phyloP scores from a whole-genome alignment of 1,140 invertebrate species.

The Drosophila prosaltans region DNA sequence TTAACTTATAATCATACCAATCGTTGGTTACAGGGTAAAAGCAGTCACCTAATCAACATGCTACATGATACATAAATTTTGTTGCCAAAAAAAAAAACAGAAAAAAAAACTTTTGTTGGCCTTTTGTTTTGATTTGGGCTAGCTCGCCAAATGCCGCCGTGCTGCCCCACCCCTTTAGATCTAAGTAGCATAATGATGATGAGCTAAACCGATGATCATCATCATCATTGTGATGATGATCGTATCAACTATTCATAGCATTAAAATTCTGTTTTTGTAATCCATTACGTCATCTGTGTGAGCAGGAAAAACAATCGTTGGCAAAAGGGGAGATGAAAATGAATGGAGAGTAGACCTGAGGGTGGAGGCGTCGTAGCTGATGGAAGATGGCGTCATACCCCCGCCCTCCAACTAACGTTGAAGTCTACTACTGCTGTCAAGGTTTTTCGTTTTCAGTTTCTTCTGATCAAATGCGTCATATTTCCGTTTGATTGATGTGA shows the following conservation, averaged over 20 bases:
- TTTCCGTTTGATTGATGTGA: slow-evolving; percentile 1
- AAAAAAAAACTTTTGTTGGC: not conserved
- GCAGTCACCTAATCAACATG: not conserved
- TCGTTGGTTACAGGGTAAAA: not conserved
- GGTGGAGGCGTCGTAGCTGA: not conserved
- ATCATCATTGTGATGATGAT: not conserved
- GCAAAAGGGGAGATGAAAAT: not conserved
- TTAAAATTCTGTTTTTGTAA: slow-evolving; percentile 9
- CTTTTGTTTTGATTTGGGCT: slow-evolving; percentile 11
- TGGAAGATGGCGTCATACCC: slow-evolving; percentile 4
- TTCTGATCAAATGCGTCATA: not conserved
- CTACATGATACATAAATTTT: slow-evolving; percentile 2
- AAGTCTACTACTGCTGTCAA: not conserved
- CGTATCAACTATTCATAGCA: slow-evolving; percentile 5
- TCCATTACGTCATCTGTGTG: slow-evolving; percentile 15
- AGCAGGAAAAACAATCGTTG: slow-evolving; percentile 15
- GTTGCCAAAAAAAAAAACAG: not conserved
- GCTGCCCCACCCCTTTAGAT: not conserved
- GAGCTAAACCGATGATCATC: not conserved
- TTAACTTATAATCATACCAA: too few relatives aligned
- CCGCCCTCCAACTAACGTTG: not conserved
- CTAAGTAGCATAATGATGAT: not conserved
- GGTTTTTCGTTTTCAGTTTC: not conserved
- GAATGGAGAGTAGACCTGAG: not conserved
- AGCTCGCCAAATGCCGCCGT: not conserved